Evolutionary conservation across 2,888 invertebrate species (phyloP).

Genomic region (Leptinotarsa haldemani): DNA sequence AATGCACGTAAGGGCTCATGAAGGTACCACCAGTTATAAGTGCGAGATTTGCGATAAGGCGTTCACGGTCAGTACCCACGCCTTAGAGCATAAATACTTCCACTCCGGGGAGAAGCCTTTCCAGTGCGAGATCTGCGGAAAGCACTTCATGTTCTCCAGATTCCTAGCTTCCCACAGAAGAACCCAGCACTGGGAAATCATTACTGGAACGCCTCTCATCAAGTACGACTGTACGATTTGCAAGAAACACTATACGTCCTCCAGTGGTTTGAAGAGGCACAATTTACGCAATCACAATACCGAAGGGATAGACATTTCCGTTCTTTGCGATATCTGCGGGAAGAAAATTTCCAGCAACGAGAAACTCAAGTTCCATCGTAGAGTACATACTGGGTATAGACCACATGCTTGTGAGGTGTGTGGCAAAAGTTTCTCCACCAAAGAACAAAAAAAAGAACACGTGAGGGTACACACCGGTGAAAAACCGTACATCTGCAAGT

Average conservation of each 20-base stretch:
- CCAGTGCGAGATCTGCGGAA: constrained; percentile 68
- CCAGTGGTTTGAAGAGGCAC: constrained; percentile 56
- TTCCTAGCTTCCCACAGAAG: constrained; percentile 68
- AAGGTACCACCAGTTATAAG: constrained; percentile 63
- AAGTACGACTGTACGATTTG: constrained; percentile 61
- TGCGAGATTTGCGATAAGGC: constrained; percentile 67
- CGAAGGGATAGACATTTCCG: constrained; percentile 65
- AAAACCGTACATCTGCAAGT: constrained; percentile 63
- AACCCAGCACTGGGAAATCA: constrained; percentile 66
- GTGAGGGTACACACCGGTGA: constrained; percentile 57
- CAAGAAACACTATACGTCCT: constrained; percentile 59
- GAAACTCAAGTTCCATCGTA: constrained; percentile 60
- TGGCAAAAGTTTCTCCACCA: constrained; percentile 68
- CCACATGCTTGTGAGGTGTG: constrained; percentile 64
- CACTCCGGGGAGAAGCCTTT: constrained; percentile 69
- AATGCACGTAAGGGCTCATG: constrained; percentile 65
- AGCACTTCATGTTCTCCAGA: constrained; percentile 67
- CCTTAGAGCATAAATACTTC: constrained; percentile 63
- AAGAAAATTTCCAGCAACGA: constrained; percentile 61
- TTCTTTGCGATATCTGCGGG: constrained; percentile 64
- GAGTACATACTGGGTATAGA: constrained; percentile 65
- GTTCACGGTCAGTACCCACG: constrained; percentile 67
- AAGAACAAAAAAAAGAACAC: constrained; percentile 63
- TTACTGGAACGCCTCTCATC: constrained; percentile 61
- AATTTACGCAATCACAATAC: constrained; percentile 60